Conservation (phyloP, 2,888 invertebrate genomes). For the Drosophila gaucha region DNA sequence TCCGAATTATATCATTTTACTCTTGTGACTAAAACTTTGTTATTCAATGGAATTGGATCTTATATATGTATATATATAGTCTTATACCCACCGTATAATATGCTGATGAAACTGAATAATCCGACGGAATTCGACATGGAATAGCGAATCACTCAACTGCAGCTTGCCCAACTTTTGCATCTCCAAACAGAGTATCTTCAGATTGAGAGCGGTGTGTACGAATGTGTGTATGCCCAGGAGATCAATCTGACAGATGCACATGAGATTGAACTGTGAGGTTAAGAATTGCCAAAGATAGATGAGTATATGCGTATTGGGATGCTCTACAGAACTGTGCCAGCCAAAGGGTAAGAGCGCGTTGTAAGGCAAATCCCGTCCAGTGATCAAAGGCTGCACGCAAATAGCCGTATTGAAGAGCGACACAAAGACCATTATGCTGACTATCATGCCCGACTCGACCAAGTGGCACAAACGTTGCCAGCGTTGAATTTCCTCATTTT, state of each 20-base stretch:
- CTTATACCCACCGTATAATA: slow-evolving; percentile 68
- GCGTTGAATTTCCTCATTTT: slow-evolving; percentile 38
- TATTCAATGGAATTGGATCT: too few species aligned
- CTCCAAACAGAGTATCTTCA: slow-evolving; percentile 74
- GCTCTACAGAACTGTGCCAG: slow-evolving; percentile 37
- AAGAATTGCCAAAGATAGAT: slow-evolving; percentile 65
- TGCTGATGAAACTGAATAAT: slow-evolving; percentile 75
- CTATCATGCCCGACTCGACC: slow-evolving; percentile 47
- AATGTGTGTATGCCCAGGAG: slow-evolving; percentile 58
- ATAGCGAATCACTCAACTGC: slow-evolving; percentile 19
- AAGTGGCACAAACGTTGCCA: slow-evolving; percentile 66
- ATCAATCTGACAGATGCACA: slow-evolving; percentile 69
- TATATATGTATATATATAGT: too few species aligned
- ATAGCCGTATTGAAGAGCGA: slow-evolving; percentile 61
- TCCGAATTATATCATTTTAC: too few species aligned
- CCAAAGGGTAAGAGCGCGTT: slow-evolving; percentile 69
- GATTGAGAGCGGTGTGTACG: slow-evolving; percentile 70
- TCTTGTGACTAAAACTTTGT: too few species aligned
- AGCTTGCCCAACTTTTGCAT: slow-evolving; percentile 53
- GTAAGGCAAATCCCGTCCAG: slow-evolving; percentile 57
- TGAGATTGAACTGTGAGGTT: slow-evolving; percentile 57
- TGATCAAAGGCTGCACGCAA: slow-evolving; percentile 67
- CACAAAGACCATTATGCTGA: slow-evolving; percentile 35
- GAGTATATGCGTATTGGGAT: slow-evolving; percentile 36
- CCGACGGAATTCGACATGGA: slow-evolving; percentile 57